These are phyloP conservation scores for Lepidocyrtoides sp. DNA, from an alignment of 2,888 invertebrate species.

Conservation along the genomic window DNA sequence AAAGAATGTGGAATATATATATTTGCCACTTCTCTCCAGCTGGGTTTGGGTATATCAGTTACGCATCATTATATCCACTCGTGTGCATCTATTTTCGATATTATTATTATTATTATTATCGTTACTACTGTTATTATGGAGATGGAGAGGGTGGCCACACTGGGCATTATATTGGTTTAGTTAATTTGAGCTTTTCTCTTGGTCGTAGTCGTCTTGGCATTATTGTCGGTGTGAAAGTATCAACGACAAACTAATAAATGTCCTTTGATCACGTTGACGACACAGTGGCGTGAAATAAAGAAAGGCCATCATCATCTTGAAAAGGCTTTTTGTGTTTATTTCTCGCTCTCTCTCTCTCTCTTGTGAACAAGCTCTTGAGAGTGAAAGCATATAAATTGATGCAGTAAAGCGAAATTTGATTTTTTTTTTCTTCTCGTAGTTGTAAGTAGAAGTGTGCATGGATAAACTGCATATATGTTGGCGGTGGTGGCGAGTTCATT, in stretches of 20 bases:
- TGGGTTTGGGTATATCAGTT: conserved; percentile 47
- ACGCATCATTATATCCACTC: conserved; percentile 61
- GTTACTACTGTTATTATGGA: not conserved
- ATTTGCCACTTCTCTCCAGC: conserved; percentile 31
- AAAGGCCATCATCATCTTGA: conserved; percentile 47
- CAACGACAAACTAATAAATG: conserved; percentile 73
- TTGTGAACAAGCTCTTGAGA: not conserved
- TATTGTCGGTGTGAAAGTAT: conserved; percentile 6
- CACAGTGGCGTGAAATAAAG: not conserved
- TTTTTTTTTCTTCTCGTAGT: conserved; percentile 7
- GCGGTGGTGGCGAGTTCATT: conserved; percentile 27
- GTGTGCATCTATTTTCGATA: conserved; percentile 33
- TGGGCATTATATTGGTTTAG: conserved; percentile 33
- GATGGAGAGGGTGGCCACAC: not conserved
- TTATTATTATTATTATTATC: conserved; percentile 38
- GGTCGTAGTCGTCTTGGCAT: not conserved
- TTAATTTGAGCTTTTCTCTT: conserved; percentile 29
- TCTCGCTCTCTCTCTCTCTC: not conserved
- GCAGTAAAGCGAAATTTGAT: conserved; percentile 27
- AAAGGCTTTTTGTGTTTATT: conserved; percentile 9
- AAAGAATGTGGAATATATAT: conserved; percentile 10
- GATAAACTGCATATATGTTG: no score
- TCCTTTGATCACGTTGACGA: conserved; percentile 54
- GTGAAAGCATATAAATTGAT: conserved; percentile 47
- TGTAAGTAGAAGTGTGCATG: no score